These are phyloP conservation scores for Psix sp. DNA, from an alignment of 1,140 invertebrate genomes.

Conservation along the genomic window DNA sequence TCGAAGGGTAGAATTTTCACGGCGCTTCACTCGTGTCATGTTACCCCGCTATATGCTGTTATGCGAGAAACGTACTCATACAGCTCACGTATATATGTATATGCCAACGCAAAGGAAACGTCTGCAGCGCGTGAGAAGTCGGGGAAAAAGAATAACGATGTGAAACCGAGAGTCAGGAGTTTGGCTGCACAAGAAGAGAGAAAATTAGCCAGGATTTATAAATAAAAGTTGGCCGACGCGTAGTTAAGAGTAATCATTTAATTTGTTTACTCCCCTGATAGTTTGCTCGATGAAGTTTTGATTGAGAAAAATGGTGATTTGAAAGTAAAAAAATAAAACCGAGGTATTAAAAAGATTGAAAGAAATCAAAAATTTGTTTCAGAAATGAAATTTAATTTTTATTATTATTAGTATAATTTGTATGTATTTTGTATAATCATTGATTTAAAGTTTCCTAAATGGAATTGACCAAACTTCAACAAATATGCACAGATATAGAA, in stretches of 20 bases:
- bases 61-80: conserved; percentile 4
- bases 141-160: conserved; percentile 9
- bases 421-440: too few relatives aligned
- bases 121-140: conserved; percentile 10
- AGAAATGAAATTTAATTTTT: too few relatives aligned
- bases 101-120: conserved; percentile 16
- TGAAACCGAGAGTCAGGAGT: neutral
- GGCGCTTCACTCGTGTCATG: conserved; percentile 23
- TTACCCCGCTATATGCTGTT: conserved; percentile 8
- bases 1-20: conserved; percentile 44
- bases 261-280: neutral
- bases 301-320: neutral
- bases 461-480: too few relatives aligned
- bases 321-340: neutral
- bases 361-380: too few relatives aligned
- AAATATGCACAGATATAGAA: too few relatives aligned
- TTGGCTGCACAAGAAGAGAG: neutral
- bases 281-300: conserved; percentile 1
- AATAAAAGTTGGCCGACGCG: conserved; percentile 1
- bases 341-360: neutral
- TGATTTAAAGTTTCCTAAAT: too few relatives aligned
- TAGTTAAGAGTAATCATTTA: conserved; percentile 3
- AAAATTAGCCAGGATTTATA: conserved; percentile 11
- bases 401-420: too few relatives aligned
- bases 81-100: conserved; percentile 3